These are phyloP conservation scores for Cyrtorhinus lividipennis DNA, from an alignment of 1,140 invertebrate genomes.

Conservation along the genomic window DNA sequence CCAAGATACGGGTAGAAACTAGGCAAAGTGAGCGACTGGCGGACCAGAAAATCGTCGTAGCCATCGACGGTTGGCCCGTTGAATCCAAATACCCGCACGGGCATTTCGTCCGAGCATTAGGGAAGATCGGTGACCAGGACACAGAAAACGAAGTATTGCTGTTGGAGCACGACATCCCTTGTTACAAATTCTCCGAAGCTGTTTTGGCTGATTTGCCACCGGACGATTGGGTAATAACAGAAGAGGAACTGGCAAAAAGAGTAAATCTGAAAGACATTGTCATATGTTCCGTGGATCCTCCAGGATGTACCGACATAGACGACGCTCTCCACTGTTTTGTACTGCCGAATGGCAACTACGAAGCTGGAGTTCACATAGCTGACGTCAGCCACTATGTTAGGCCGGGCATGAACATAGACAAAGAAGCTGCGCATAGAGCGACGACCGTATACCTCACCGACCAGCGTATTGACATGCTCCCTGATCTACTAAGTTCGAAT, in stretches of 20 bases:
- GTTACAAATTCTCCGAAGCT: conserved; percentile 84
- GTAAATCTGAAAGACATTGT: conserved; percentile 69
- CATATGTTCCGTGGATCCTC: conserved; percentile 95
- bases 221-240: conserved; percentile 75
- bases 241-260: conserved; percentile 55
- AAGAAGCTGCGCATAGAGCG: conserved; percentile 67
- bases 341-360: conserved; percentile 58
- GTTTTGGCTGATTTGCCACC: conserved; percentile 85
- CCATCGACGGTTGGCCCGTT: conserved; percentile 83
- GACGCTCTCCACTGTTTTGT: conserved; percentile 86
- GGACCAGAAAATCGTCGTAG: conserved; percentile 77
- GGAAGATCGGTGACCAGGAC: conserved; percentile 66
- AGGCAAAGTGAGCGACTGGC: conserved; percentile 65
- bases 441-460: conserved; percentile 87
- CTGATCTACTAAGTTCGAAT: conserved; percentile 80
- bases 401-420: conserved; percentile 72
- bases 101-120: conserved; percentile 77
- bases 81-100: conserved; percentile 66
- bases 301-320: conserved; percentile 98
- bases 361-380: conserved; percentile 89
- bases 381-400: conserved; percentile 90
- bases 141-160: conserved; percentile 93
- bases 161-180: conserved; percentile 93
- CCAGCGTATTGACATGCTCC: conserved; percentile 79
- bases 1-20: conserved; percentile 83